Conservation (phyloP, 2,113 vertebrate species). For the Amphiprion ocellaris region DNA sequence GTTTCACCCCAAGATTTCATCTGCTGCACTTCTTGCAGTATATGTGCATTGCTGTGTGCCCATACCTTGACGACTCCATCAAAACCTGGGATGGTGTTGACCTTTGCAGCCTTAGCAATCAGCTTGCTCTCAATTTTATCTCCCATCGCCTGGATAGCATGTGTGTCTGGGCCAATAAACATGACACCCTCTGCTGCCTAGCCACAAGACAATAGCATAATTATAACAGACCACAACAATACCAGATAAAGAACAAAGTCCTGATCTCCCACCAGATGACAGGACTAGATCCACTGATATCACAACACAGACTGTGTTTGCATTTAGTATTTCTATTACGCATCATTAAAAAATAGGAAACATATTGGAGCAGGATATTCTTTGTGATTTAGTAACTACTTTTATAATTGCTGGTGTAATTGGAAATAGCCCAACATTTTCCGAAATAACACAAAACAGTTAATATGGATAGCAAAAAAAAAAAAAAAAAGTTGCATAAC, state of each 20-base stretch:
- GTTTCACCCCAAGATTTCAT: no score
- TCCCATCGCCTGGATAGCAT: slow-evolving; percentile 98
- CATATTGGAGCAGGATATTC: no score
- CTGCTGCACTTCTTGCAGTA: neutral
- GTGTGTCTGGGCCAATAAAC: slow-evolving; percentile 96
- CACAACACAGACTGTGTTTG: neutral
- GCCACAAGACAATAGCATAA: slow-evolving; percentile 57
- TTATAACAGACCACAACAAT: neutral
- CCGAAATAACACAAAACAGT: no score
- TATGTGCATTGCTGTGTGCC: neutral
- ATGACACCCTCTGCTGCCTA: slow-evolving; percentile 90
- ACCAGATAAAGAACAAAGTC: neutral
- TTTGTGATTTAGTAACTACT: no score
- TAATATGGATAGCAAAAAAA: no score
- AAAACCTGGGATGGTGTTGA: slow-evolving; percentile 98
- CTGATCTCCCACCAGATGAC: neutral
- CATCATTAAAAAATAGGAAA: no score
- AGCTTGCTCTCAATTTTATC: slow-evolving; percentile 99
- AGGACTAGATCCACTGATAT: neutral
- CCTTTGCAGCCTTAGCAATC: slow-evolving; percentile 94
- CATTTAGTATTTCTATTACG: neutral
- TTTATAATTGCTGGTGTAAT: no score
- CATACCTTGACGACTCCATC: slow-evolving; percentile 96
- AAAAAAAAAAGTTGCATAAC: no score
- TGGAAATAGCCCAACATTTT: no score